These are phyloP conservation scores for Plumapathes pennacea DNA, from an alignment of 92 coral and sea anemone species.

Conservation along the genomic window DNA sequence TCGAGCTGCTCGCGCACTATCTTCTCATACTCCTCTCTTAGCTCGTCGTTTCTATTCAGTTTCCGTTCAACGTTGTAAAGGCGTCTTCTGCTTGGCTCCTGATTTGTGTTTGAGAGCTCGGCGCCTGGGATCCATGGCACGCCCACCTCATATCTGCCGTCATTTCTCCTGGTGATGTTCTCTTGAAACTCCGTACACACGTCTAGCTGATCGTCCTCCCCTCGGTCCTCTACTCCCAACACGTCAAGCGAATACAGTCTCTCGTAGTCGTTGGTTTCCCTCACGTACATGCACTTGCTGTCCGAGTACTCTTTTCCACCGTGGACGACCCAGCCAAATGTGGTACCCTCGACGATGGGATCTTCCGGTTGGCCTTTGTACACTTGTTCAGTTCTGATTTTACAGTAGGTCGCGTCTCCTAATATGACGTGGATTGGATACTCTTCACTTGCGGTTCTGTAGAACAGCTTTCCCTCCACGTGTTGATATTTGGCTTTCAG, in stretches of 20 bases:
- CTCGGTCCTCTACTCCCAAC: slow-evolving; percentile 46
- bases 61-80: slow-evolving; percentile 21
- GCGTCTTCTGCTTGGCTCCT: slow-evolving; percentile 36
- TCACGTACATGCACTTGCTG: slow-evolving; percentile 32
- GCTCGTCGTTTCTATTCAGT: slow-evolving; percentile 11
- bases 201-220: slow-evolving; percentile 34
- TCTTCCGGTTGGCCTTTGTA: slow-evolving; percentile 50
- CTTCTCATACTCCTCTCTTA: slow-evolving; percentile 19
- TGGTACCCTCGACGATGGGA: slow-evolving; percentile 55
- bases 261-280: slow-evolving; percentile 19
- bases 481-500: slow-evolving; percentile 42
- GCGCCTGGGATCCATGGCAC: slow-evolving; percentile 29
- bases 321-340: slow-evolving; percentile 62
- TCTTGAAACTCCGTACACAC: slow-evolving; percentile 35
- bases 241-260: slow-evolving; percentile 44
- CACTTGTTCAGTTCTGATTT: slow-evolving; percentile 29
- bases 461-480: slow-evolving; percentile 42
- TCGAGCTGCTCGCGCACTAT: slow-evolving; percentile 30
- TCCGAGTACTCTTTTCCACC: slow-evolving; percentile 53
- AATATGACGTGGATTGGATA: slow-evolving; percentile 50
- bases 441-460: slow-evolving; percentile 33
- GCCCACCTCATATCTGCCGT: slow-evolving; percentile 30
- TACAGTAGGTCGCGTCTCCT: slow-evolving; percentile 27
- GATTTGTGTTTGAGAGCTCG: slow-evolving; percentile 7
- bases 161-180: slow-evolving; percentile 8